Evolutionary conservation across 2,888 invertebrate genomes (phyloP).

Genomic region (Mythimna albipuncta): DNA sequence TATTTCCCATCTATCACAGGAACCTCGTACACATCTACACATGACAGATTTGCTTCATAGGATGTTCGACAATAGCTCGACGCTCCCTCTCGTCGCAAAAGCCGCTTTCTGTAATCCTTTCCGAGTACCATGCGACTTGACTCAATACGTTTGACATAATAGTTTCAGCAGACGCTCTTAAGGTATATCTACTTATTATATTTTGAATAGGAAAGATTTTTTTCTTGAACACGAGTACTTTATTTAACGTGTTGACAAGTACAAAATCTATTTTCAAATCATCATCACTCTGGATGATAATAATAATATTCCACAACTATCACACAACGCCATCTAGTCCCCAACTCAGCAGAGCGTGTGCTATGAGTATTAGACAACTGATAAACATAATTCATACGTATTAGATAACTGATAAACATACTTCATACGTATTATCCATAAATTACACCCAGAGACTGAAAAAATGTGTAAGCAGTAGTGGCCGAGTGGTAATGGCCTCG

Average conservation of each 20-base stretch:
- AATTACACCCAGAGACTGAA: too few relatives aligned
- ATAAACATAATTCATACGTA: too few relatives aligned
- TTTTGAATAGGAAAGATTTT: not conserved
- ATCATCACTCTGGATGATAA: too few relatives aligned
- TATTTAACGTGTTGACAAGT: not conserved
- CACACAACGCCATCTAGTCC: too few relatives aligned
- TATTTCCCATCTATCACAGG: slow-evolving; percentile 46
- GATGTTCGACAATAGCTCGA: slow-evolving; percentile 44
- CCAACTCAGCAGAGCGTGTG: too few relatives aligned
- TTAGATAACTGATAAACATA: too few relatives aligned
- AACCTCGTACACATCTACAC: slow-evolving; percentile 28
- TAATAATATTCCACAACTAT: too few relatives aligned
- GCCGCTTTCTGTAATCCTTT: slow-evolving; percentile 57
- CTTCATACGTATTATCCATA: too few relatives aligned
- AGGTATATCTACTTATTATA: slow-evolving; percentile 7
- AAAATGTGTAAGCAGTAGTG: too few relatives aligned
- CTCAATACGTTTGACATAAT: slow-evolving; percentile 46
- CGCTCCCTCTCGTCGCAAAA: slow-evolving; percentile 44
- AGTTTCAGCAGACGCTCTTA: slow-evolving; percentile 37
- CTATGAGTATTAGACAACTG: too few relatives aligned
- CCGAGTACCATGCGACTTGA: slow-evolving; percentile 43
- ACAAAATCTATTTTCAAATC: too few relatives aligned
- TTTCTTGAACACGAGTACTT: not conserved
- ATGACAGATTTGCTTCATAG: slow-evolving; percentile 49
- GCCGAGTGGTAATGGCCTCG: too few relatives aligned